Base-by-base conservation (phyloP, 2,797 vertebrate species). In the Sebastes cheni region DNA sequence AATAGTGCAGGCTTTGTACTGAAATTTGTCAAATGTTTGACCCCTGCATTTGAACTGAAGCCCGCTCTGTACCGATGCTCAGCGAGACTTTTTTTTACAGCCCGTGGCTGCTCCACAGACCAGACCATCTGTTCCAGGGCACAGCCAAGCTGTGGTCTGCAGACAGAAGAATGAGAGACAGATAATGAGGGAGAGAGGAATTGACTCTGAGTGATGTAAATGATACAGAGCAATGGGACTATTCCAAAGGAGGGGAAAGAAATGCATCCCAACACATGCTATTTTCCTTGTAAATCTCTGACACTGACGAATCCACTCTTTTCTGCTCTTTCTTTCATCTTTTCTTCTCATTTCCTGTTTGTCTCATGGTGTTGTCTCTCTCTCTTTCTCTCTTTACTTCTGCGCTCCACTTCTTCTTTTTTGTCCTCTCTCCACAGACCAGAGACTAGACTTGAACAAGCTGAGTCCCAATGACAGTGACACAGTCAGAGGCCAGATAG, bases 371-470 rank as follows among this genome's bases (percentile, higher is more conserved):
- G 10, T 61, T 56, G 42, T 79, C 65, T 67, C 70, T 81, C 16
- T 68, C 18, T 64, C 18, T 62, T 46, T 69, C n/a, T 59, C 72
- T 32, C n/a, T 59, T 74, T 39, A 27, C 61, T 39, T 55, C 25
- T 71, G 8, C 9, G 0, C 32, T 52, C 54, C 27, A 11, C 27
- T 70, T 42, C 56, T 68, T 72, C 55, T 79, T 46, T 78, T 76
- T 62, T 67, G 22, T 42, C 67, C 52, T 77, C 65, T 75, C 65
- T 77, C 46, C 61, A 88, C 96, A 99, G 98, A 99, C 95, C 98
- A 99, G 96, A 97, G 98, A 95, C 96, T 99, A 96, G 98, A 99
- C 95, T 95, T 99, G 96, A 99, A 98, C 97, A 99, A 99, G 96
- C 95, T 99, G 91, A 98, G 97, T 86, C 97, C 98, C 93, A 98